A percentile compares a stretch with the other conserved stretches of the same genome.
Conservation (phyloP, 2,113 vertebrate species). For the Pedetes capensis region DNA sequence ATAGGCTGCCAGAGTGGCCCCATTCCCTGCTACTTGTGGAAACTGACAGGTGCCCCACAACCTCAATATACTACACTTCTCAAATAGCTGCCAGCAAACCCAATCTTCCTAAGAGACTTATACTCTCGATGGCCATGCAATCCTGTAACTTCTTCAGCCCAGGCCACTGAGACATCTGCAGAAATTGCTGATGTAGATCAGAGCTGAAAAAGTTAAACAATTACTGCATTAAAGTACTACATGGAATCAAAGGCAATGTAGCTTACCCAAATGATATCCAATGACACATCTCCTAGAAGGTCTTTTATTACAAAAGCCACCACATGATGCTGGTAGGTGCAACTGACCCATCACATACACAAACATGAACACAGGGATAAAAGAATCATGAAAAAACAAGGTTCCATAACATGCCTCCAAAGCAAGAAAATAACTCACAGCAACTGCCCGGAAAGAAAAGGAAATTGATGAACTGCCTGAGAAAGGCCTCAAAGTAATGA, state of each 20-base stretch:
- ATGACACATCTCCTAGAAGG: not conserved
- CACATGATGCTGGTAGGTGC: not conserved
- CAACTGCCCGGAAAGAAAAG: not conserved
- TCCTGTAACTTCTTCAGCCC: not conserved
- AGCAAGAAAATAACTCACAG: not conserved
- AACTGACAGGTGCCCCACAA: not conserved
- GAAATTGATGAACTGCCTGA: not conserved
- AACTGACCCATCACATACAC: not conserved
- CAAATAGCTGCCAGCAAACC: not conserved
- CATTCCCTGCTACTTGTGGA: not conserved
- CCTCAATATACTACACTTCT: not conserved
- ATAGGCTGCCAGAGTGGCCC: not conserved
- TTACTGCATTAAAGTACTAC: not conserved
- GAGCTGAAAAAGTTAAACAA: not conserved
- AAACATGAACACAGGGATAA: not conserved
- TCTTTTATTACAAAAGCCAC: not conserved
- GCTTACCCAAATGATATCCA: not conserved
- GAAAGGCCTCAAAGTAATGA: not conserved
- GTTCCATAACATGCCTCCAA: not conserved
- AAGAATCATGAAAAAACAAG: not conserved
- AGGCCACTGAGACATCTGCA: not conserved
- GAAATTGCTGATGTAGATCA: not conserved
- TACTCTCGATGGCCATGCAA: not conserved
- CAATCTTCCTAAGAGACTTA: not conserved
- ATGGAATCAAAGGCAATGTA: not conserved